Conservation (phyloP, 2,888 invertebrate genomes). For the Taenaris catops region DNA sequence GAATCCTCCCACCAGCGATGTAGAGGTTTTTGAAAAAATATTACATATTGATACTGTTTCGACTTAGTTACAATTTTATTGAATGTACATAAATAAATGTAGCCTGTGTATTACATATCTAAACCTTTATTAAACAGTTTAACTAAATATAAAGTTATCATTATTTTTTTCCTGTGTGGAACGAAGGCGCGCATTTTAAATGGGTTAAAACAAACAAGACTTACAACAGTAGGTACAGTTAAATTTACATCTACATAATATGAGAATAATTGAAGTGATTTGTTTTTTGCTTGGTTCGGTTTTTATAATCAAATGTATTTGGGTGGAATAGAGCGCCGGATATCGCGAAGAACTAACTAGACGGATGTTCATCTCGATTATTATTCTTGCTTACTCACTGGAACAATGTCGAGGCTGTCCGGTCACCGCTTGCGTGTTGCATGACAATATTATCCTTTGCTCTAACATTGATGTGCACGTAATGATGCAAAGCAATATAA, state of each 20-base stretch:
- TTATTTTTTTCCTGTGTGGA: too few species aligned
- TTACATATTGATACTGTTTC: too few species aligned
- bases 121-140: not conserved
- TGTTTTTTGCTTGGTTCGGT: not conserved
- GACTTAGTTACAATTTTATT: too few species aligned
- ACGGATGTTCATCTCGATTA: slow-evolving; percentile 39
- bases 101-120: too few species aligned
- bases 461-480: slow-evolving; percentile 22
- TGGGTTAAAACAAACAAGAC: too few species aligned
- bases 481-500: slow-evolving; percentile 25
- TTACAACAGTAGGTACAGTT: too few species aligned
- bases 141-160: not conserved
- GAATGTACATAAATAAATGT: too few species aligned
- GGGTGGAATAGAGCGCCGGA: slow-evolving; percentile 7
- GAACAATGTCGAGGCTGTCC: slow-evolving; percentile 45
- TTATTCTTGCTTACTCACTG: slow-evolving; percentile 43
- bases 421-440: slow-evolving; percentile 39
- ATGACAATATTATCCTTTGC: slow-evolving; percentile 34
- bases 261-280: too few species aligned
- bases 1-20: too few species aligned
- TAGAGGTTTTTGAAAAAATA: too few species aligned
- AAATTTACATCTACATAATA: too few species aligned
- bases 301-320: not conserved
- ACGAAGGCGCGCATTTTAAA: too few species aligned
- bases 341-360: slow-evolving; percentile 26